phyloP scores from a whole-genome alignment of 2,113 vertebrate species.

The Phaetusa simplex region DNA sequence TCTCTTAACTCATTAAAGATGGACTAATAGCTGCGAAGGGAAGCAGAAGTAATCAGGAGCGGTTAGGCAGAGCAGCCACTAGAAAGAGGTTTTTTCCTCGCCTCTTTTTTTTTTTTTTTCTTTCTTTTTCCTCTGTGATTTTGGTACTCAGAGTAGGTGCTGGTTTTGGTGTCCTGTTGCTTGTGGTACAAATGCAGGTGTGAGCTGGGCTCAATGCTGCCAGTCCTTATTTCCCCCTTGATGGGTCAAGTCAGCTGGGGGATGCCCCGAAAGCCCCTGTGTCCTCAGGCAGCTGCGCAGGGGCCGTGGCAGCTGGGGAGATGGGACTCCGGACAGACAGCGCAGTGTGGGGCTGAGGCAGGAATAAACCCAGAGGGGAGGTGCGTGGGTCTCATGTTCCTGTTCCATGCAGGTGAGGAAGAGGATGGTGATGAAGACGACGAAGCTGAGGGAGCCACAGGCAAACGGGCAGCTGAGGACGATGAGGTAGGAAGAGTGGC shows the following conservation, averaged over 20 bases:
- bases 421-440: conserved; percentile 93
- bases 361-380: neutral
- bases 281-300: neutral
- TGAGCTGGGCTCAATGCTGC: neutral
- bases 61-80: neutral
- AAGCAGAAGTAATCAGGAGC: conserved; percentile 62
- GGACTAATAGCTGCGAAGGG: conserved; percentile 47
- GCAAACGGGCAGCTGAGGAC: conserved; percentile 91
- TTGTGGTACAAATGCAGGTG: rapidly evolving
- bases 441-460: conserved; percentile 85
- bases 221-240: neutral
- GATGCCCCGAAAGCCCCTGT: rapidly evolving
- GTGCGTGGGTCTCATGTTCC: neutral
- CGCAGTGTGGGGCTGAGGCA: rapidly evolving
- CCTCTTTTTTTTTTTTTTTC: neutral
- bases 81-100: neutral
- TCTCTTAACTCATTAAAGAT: conserved; percentile 67
- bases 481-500: conserved; percentile 77
- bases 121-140: neutral
- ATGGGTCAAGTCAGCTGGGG: neutral
- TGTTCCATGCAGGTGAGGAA: conserved; percentile 80
- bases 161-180: neutral
- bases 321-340: rapidly evolving
- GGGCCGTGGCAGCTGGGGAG: neutral
- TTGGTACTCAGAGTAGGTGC: rapidly evolving